phyloP scores from a whole-genome alignment of 2,113 vertebrate species.

The Triplophysa tibetana region DNA sequence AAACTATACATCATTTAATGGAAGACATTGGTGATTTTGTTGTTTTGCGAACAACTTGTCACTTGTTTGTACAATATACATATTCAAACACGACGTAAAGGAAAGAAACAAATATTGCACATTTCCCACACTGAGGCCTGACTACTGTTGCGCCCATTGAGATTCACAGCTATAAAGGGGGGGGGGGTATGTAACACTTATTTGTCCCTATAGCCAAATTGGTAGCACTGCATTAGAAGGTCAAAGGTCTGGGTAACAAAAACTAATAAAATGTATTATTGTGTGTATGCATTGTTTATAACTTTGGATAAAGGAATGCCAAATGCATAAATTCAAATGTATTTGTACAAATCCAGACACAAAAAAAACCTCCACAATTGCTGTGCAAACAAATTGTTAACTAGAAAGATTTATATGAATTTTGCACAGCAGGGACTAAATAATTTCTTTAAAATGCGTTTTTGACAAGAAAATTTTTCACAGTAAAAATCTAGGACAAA shows the following conservation, averaged over 20 bases:
- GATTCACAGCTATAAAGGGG: background rate
- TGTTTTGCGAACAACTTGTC: conserved; percentile 99
- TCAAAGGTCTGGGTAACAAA: too few relatives aligned
- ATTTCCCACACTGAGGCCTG: conserved; percentile 67
- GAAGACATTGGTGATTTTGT: conserved; percentile 99
- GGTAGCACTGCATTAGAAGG: too few relatives aligned
- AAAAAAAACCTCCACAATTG: background rate
- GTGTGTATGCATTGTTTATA: too few relatives aligned
- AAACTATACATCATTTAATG: conserved; percentile 99
- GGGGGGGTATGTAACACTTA: background rate
- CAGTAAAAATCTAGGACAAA: background rate
- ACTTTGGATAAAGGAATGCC: too few relatives aligned
- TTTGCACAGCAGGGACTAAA: background rate
- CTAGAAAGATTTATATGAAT: background rate
- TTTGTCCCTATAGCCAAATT: too few relatives aligned
- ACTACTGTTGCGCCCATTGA: background rate
- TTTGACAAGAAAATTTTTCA: background rate
- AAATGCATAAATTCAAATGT: too few relatives aligned
- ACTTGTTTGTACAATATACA: conserved; percentile 99
- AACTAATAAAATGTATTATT: too few relatives aligned
- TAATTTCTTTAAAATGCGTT: background rate
- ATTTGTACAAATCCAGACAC: background rate
- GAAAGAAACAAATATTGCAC: conserved; percentile 89
- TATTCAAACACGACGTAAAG: conserved; percentile 75
- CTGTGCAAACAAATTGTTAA: background rate